Evolutionary conservation across 2,797 vertebrate genomes (phyloP).

Genomic region (Dipus sagitta): DNA sequence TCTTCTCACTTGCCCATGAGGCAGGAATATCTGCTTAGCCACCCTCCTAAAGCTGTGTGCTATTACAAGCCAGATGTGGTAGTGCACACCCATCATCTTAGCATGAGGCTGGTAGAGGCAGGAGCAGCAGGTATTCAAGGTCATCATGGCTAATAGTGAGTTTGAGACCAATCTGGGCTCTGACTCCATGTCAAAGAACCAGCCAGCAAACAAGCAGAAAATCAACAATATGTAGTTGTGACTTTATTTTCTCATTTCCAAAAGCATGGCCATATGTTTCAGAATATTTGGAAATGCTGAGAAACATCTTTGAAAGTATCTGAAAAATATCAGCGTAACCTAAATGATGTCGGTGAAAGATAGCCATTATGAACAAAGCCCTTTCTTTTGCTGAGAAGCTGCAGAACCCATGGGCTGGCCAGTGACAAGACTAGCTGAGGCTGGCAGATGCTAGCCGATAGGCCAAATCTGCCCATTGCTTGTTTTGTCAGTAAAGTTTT

Average conservation of each 20-base stretch:
- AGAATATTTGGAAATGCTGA: background rate
- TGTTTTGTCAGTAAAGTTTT: no score
- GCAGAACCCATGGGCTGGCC: background rate
- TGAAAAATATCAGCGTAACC: background rate
- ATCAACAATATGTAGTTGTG: no score
- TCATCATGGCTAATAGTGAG: no score
- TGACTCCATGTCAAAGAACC: no score
- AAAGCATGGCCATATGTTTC: background rate
- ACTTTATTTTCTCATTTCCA: background rate
- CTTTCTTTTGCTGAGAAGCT: background rate
- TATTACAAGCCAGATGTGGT: no score
- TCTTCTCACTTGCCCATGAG: background rate
- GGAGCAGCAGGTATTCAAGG: no score
- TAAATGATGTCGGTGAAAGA: no score
- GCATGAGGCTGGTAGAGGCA: no score
- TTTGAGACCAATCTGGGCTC: no score
- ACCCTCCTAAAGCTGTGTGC: background rate
- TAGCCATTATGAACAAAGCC: no score
- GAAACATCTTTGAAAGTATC: background rate
- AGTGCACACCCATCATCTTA: no score
- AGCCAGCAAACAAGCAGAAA: no score
- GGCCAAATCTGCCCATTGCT: background rate
- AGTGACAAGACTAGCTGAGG: background rate
- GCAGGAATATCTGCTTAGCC: background rate
- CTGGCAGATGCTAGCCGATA: background rate